Base-by-base conservation (phyloP, 2,888 invertebrate species). In the Polymixis lichenea region DNA sequence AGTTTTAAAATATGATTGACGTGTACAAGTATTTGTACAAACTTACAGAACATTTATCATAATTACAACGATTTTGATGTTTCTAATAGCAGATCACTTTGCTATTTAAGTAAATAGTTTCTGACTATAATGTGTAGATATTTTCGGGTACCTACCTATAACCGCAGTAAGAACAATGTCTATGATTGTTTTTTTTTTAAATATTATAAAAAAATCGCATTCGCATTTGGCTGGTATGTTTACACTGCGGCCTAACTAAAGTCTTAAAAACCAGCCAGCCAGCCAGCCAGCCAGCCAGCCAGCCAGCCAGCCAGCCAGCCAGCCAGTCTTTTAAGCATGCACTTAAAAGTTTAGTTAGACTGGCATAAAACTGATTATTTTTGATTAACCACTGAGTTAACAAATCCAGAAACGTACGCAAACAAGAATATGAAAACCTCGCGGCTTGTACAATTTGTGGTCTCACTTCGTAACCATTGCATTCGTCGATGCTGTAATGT, bases 381-480 rank as follows among this genome's bases (percentile, higher is more conserved):
- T n/a, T n/a, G n/a, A 32, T 60, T 60, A 32, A 60, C 60, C 60
- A 60, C 60, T 32, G 60, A 32, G 60, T 80, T 38, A 60, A 22
- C 46, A 61, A 79, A 79, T 51, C 53, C 32, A 75, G 82, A 49
- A 81, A 71, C 66, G 79, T 56, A 66, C 46, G 9, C 49, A 79
- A 82, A 83, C 58, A 83, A 83, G 73, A 75, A 83, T 61, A 72
- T 75, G 61, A 70, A 67, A 83, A 70, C 32, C 15, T 77, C 72
- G 78, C 70, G 79, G 83, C 72, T 78, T 72, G 46, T 60, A 72
- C 62, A 76, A 82, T 78, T 85, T 77, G 84, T 62, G 83, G 83
- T 77, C 56, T 73, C 32, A 32, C 64, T 62, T 55, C 61, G 72
- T 77, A 77, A 85, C 46, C 19, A 49, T 73, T 79, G 75, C 70